Evolutionary conservation across 2,113 vertebrate species (phyloP).

Genomic region (Toxostoma redivivum): DNA sequence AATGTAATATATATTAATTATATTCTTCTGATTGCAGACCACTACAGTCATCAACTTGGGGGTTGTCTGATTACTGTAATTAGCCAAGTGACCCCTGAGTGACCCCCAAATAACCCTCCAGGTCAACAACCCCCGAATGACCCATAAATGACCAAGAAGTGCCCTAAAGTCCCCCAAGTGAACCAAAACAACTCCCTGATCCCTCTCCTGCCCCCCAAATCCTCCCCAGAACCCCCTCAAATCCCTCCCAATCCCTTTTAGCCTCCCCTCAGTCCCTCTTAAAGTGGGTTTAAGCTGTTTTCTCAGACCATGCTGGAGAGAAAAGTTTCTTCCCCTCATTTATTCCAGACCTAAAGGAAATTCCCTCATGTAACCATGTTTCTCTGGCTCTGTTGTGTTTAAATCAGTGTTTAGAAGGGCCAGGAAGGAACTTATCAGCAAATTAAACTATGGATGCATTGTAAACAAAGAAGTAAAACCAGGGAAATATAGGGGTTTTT

Average conservation of each 20-base stretch:
- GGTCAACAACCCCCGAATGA: neutral
- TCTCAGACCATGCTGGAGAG: no score
- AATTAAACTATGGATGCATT: neutral
- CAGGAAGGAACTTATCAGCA: neutral
- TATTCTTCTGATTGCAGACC: neutral
- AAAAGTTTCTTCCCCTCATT: neutral
- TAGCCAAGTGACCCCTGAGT: neutral
- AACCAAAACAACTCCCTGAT: neutral
- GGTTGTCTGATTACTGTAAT: neutral
- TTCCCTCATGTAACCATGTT: neutral
- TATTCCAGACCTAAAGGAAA: neutral
- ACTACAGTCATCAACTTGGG: fast-evolving
- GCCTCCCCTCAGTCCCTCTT: no score
- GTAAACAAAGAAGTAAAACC: neutral
- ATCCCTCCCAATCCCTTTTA: neutral
- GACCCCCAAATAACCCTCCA: no score
- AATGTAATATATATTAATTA: no score
- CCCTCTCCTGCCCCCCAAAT: no score
- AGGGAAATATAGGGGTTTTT: no score
- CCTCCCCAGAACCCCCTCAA: neutral
- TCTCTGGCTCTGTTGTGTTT: neutral
- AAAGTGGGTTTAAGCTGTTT: neutral
- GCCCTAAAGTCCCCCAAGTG: no score
- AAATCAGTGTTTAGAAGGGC: neutral
- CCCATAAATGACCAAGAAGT: neutral